A percentile compares a stretch with the other conserved stretches of the same genome.
Evolutionary conservation across 2,797 vertebrate genomes (phyloP).

Genomic region (Hippopotamyrus pictus): DNA sequence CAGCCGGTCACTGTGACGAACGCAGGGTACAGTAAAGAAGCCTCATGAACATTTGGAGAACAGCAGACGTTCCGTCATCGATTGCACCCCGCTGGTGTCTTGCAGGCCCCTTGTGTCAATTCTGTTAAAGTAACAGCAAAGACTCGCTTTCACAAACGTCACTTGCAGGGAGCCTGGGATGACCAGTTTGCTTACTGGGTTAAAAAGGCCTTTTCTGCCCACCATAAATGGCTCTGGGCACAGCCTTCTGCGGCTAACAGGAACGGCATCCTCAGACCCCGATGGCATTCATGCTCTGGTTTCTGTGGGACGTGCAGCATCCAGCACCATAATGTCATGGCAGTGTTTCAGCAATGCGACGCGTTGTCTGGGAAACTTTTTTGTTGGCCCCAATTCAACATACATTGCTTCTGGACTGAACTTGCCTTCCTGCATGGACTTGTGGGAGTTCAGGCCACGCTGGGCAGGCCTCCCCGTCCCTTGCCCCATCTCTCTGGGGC

Average conservation of each 20-base stretch:
- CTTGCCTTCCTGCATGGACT: not conserved
- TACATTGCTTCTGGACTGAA: not conserved
- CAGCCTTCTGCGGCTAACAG: not conserved
- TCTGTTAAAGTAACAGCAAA: not conserved
- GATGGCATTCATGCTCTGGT: not conserved
- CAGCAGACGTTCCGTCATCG: not conserved
- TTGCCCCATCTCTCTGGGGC: not conserved
- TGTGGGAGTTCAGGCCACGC: not conserved
- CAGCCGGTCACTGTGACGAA: not conserved
- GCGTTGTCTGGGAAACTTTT: not conserved
- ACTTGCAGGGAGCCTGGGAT: not conserved
- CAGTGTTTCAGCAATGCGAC: conserved; percentile 1
- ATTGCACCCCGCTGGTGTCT: not conserved
- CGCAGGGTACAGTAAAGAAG: not conserved
- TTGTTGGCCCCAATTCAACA: not conserved
- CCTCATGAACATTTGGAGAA: not conserved
- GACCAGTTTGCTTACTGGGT: not conserved
- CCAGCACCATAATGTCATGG: not conserved
- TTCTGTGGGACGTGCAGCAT: not conserved
- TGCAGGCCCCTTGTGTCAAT: not conserved
- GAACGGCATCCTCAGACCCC: not conserved
- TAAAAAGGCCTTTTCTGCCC: not conserved
- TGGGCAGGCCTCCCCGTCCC: not conserved
- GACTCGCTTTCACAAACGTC: not conserved
- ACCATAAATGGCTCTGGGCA: conserved; percentile 2